Percentiles rank a stretch among this genome's conserved stretches.
These are phyloP conservation scores for Polydrusus cervinus DNA, from an alignment of 2,888 invertebrate species.

Conservation along the genomic window DNA sequence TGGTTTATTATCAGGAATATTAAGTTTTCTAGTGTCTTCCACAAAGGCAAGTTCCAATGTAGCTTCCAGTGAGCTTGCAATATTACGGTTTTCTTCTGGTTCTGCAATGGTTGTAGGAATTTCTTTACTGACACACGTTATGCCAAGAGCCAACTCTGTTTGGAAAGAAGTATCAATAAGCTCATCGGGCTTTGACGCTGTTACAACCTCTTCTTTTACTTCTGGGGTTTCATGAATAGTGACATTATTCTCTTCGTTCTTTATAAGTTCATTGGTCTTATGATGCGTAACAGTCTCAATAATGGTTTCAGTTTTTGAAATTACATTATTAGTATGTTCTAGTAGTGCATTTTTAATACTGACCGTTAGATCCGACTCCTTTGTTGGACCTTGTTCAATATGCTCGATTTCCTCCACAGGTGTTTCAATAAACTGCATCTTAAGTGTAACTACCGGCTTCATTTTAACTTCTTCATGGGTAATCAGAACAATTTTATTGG, in stretches of 20 bases:
- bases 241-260: slow-evolving; percentile 4
- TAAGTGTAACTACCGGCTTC: slow-evolving; percentile 78
- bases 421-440: slow-evolving; percentile 75
- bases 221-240: slow-evolving; percentile 25
- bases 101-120: background rate
- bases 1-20: too few relatives aligned
- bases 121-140: background rate
- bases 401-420: slow-evolving; percentile 57
- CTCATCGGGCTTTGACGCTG: slow-evolving; percentile 7
- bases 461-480: slow-evolving; percentile 83
- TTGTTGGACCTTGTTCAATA: slow-evolving; percentile 54
- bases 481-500: slow-evolving; percentile 77
- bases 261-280: slow-evolving; percentile 1
- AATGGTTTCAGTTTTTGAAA: slow-evolving; percentile 1
- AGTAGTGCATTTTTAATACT: background rate
- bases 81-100: background rate
- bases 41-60: too few relatives aligned
- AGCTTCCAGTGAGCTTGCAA: too few relatives aligned
- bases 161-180: slow-evolving; percentile 13
- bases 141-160: background rate
- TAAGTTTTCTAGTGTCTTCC: too few relatives aligned
- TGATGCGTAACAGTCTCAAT: slow-evolving; percentile 6
- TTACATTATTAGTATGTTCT: background rate
- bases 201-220: background rate
- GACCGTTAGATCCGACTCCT: slow-evolving; percentile 15